Percentiles rank a stretch among this genome's conserved stretches.
These are phyloP conservation scores for Torymus tubicola DNA, from an alignment of 2,888 invertebrate genomes.

Conservation along the genomic window DNA sequence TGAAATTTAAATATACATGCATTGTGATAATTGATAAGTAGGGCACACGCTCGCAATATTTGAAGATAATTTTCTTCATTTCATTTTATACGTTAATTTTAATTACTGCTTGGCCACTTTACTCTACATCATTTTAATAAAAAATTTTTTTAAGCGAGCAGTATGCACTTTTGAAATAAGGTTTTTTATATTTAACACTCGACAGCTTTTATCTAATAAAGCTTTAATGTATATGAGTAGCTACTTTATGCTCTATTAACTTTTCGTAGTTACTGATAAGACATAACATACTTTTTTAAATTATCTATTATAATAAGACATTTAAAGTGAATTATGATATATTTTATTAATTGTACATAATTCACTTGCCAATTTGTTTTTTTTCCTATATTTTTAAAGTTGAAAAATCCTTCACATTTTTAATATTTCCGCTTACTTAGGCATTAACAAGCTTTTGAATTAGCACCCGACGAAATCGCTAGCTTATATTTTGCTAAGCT, in stretches of 20 bases:
- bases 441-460: too few relatives aligned
- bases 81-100: background rate
- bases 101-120: slow-evolving; percentile 13
- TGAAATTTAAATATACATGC: too few relatives aligned
- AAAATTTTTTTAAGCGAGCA: slow-evolving; percentile 2
- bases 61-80: too few relatives aligned
- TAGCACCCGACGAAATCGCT: background rate
- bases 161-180: slow-evolving; percentile 21
- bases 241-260: slow-evolving; percentile 8
- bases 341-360: too few relatives aligned
- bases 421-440: too few relatives aligned
- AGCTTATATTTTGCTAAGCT: too few relatives aligned
- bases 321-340: too few relatives aligned
- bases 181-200: slow-evolving; percentile 26
- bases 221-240: slow-evolving; percentile 37
- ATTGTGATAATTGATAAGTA: too few relatives aligned
- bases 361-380: too few relatives aligned
- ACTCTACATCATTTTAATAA: slow-evolving; percentile 12
- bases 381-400: too few relatives aligned
- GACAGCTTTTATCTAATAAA: slow-evolving; percentile 43
- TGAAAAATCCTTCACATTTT: too few relatives aligned
- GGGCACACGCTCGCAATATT: too few relatives aligned
- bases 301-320: background rate
- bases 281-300: background rate
- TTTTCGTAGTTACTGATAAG: background rate